phyloP scores from a whole-genome alignment of 1,140 invertebrate species.

The Ditylenchus dipsaci region DNA sequence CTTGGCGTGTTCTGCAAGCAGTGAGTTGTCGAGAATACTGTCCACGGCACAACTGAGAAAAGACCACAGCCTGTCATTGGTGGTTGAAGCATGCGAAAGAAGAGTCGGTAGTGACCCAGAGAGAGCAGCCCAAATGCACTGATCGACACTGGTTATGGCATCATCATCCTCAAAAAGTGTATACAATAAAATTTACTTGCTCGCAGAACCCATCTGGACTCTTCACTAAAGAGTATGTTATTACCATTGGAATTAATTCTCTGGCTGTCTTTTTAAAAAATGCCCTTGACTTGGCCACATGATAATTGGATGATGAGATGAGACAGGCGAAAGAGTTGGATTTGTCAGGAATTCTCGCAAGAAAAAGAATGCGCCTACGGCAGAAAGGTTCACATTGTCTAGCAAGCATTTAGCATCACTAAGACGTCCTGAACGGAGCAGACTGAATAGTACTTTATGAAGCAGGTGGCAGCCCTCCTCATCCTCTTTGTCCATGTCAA shows the following conservation, averaged over 20 bases:
- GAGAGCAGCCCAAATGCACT: slow-evolving; percentile 38
- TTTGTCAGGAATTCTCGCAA: slow-evolving; percentile 34
- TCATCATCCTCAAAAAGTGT: slow-evolving; percentile 18
- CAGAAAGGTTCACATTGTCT: slow-evolving; percentile 14
- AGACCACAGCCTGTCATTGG: slow-evolving; percentile 34
- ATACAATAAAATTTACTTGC: no score
- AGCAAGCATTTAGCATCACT: slow-evolving; percentile 20
- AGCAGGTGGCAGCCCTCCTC: neutral
- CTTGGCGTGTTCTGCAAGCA: neutral
- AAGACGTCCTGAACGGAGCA: slow-evolving; percentile 28
- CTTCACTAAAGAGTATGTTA: no score
- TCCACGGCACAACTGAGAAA: slow-evolving; percentile 35
- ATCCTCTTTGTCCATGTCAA: slow-evolving; percentile 4
- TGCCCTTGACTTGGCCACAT: slow-evolving; percentile 23
- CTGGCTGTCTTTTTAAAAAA: slow-evolving; percentile 26
- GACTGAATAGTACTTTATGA: neutral
- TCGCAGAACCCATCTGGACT: no score
- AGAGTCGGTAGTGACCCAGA: slow-evolving; percentile 25
- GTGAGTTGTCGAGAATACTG: slow-evolving; percentile 13
- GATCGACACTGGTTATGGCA: slow-evolving; percentile 14
- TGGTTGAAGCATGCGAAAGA: slow-evolving; percentile 15
- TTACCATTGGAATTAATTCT: slow-evolving; percentile 22
- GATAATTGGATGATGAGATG: slow-evolving; percentile 17
- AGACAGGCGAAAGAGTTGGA: slow-evolving; percentile 19
- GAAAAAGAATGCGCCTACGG: slow-evolving; percentile 16